phyloP scores from a whole-genome alignment of 2,797 vertebrate species.

The Bradypus variegatus region DNA sequence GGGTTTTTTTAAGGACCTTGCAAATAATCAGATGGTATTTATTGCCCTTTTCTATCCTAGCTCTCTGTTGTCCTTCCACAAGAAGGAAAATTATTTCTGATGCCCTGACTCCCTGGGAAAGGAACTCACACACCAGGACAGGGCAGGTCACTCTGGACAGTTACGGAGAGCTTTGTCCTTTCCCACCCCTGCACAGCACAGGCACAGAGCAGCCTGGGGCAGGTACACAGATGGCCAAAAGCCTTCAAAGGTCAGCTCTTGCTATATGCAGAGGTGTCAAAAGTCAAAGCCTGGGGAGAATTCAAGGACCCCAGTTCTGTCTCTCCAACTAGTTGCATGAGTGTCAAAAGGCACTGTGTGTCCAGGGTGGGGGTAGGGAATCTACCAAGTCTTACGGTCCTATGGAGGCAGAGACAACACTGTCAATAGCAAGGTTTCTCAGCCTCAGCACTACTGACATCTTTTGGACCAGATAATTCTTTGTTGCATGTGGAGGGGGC shows the following conservation, averaged over 20 bases:
- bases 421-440: neutral
- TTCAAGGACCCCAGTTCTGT: neutral
- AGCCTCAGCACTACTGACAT: neutral
- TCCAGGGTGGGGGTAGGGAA: neutral
- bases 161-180: neutral
- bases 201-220: neutral
- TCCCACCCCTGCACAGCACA: neutral
- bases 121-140: neutral
- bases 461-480: neutral
- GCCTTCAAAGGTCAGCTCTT: neutral
- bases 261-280: neutral
- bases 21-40: neutral
- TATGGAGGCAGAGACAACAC: neutral
- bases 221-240: neutral
- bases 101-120: constrained; percentile 14
- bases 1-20: neutral
- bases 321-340: neutral
- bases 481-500: too few species aligned
- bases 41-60: neutral
- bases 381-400: neutral
- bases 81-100: constrained; percentile 37
- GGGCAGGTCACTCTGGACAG: neutral
- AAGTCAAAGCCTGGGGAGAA: neutral
- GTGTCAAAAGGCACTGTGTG: constrained; percentile 45
- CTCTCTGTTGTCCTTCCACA: constrained; percentile 24